Evolutionary conservation across 23 tunicate genomes (phyloP), one percentile per base, ranked within the genome.

Genomic region (Halocynthia aurantium): DNA sequence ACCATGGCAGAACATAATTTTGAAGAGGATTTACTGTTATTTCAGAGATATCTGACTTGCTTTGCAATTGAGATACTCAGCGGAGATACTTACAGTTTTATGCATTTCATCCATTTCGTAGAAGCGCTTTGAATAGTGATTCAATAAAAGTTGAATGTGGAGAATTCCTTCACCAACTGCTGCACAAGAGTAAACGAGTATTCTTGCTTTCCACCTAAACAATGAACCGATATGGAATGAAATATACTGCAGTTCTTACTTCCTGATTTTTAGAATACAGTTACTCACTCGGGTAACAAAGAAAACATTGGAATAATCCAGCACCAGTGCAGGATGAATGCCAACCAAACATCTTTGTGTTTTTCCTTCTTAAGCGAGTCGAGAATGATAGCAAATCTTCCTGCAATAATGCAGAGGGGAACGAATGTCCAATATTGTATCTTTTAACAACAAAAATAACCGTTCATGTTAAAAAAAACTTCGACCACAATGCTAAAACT

Each of bases 51-150:
- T 31, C 44, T 31, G 44, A 31, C 44, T 31, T 4, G 44, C 44
- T 31, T 31, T 4, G 1, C 44, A 31, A 31, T 31, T 31, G 44
- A 31, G 44, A 31, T 31, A 31, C 44, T 31, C 44, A 8, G 31
- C 72, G n/a, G n/a, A n/a, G 13, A 72, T 22, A 52, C 87, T 78
- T 85, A 85, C 97, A 67, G 72, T 87, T 63, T 80, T 53, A 52
- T 76, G 87, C 78, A 78, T 81, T 22, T 85, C 90, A 55, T 71
- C 50, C 77, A 70, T 71, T 12, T 83, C 84, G 55, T 85, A 91
- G 65, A 91, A 91, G 22, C 78, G 77, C 72, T 91, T 91, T 51
- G 77, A 9, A 77, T 91, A 91, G 73, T 91, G 97, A 51, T 91
- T 91, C 52, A 91, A 65, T 31, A 91, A 69, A 62, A 91, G 65